Base-by-base conservation (phyloP, 2,888 invertebrate genomes). In the Eulithis prunata region DNA sequence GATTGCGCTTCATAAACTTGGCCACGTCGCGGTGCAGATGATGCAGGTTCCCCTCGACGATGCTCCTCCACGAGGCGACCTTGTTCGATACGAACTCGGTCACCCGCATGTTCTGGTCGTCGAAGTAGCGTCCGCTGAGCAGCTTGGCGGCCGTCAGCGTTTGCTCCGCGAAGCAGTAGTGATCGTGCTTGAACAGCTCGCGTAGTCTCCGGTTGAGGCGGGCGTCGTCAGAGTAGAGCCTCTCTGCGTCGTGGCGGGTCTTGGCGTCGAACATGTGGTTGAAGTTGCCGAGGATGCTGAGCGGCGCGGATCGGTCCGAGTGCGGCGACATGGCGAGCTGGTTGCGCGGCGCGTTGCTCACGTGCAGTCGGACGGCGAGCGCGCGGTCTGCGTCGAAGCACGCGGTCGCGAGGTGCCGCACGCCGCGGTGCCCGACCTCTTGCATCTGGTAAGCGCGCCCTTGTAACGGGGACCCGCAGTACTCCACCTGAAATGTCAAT, bases 231-330 rank as follows among this genome's bases (percentile, higher is more conserved):
- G 86, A 79, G 82, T 84, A 91, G n/a, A 93, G 84, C 1, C 72
- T 76, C 72, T 87, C 87, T 63, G 91, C 90, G 76, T 84, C 88
- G 73, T 61, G 77, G 11, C 90, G 82, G 47, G 87, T 88, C 56
- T 68, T 71, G 46, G 87, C 80, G 83, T 92, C 93, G 82, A 93
- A 90, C 92, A 92, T 90, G 73, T 88, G 87, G 78, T 89, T 86
- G 83, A 93, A 89, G 85, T 90, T 91, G 75, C 91, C 92, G 73
- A 93, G 83, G 69, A 93, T 76, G 69, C 83, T 85, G 71, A 90
- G 88, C 73, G 90, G 89, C 47, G 81, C 76, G 71, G 71, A 51
- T 60, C 21, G 68, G 46, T 87, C 85, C 45, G 43, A 10, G 81
- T 90, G 93, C 72, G 87, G 75, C 43, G 79, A 64, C 71, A 83